phyloP scores from a whole-genome alignment of 2,888 invertebrate species.

The Megastigmus dorsalis region DNA sequence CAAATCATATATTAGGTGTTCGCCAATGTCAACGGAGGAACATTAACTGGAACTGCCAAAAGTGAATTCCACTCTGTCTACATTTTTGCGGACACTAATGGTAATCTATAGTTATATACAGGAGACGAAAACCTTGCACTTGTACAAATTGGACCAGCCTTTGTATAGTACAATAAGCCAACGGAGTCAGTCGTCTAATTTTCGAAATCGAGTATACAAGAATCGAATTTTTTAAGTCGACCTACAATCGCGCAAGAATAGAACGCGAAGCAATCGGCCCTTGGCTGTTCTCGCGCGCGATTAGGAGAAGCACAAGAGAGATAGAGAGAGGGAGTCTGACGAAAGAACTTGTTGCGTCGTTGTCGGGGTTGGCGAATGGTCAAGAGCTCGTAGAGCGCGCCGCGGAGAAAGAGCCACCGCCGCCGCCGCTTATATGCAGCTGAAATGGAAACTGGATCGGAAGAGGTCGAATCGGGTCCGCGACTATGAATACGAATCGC shows the following conservation, averaged over 20 bases:
- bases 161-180: background rate
- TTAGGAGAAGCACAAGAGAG: too few species aligned
- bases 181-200: conserved; percentile 9
- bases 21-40: too few species aligned
- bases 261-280: background rate
- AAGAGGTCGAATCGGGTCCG: background rate
- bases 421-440: too few species aligned
- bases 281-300: background rate
- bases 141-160: too few species aligned
- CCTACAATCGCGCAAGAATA: too few species aligned
- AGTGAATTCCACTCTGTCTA: too few species aligned
- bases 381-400: background rate
- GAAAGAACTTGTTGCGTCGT: conserved; percentile 49
- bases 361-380: background rate
- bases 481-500: conserved; percentile 27
- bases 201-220: conserved; percentile 33
- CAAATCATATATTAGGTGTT: too few species aligned
- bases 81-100: too few species aligned
- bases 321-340: conserved; percentile 10
- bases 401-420: background rate
- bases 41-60: too few species aligned
- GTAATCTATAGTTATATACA: too few species aligned
- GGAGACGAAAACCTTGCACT: too few species aligned
- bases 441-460: background rate
- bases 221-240: conserved; percentile 44